phyloP scores from a whole-genome alignment of 1,140 invertebrate genomes.

The Copidosoma floridanum region DNA sequence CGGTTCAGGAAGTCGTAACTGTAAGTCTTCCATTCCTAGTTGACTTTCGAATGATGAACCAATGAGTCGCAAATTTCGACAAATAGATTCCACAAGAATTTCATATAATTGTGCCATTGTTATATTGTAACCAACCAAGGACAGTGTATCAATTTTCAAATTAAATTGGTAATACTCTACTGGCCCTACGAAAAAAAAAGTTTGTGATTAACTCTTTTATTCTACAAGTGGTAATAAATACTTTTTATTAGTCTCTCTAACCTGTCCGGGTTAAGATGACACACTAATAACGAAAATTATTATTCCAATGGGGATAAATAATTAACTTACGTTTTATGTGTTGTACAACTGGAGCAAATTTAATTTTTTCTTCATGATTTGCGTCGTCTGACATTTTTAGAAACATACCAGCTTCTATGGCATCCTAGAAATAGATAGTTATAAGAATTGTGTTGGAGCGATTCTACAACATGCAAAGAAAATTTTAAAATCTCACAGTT shows the following conservation, averaged over 20 bases:
- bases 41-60: conserved; percentile 62
- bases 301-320: too few relatives aligned
- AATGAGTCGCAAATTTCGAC: conserved; percentile 65
- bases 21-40: conserved; percentile 46
- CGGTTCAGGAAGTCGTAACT: conserved; percentile 37
- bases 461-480: neutral
- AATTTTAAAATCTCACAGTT: conserved; percentile 10
- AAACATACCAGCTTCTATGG: conserved; percentile 51
- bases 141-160: conserved; percentile 68
- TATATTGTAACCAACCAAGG: conserved; percentile 66
- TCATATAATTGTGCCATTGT: conserved; percentile 66
- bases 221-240: neutral
- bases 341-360: conserved; percentile 56
- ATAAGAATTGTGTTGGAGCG: too few relatives aligned
- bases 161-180: conserved; percentile 58
- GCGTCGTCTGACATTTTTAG: conserved; percentile 51
- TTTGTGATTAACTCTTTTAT: conserved; percentile 13
- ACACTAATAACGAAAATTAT: too few relatives aligned
- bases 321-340: conserved; percentile 56
- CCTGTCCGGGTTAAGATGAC: too few relatives aligned
- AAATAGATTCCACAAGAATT: conserved; percentile 71
- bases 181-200: conserved; percentile 46
- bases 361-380: conserved; percentile 39
- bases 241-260: too few relatives aligned
- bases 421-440: conserved; percentile 43